These are phyloP conservation scores for Picus viridis DNA, from an alignment of 2,797 vertebrate genomes.

Conservation along the genomic window DNA sequence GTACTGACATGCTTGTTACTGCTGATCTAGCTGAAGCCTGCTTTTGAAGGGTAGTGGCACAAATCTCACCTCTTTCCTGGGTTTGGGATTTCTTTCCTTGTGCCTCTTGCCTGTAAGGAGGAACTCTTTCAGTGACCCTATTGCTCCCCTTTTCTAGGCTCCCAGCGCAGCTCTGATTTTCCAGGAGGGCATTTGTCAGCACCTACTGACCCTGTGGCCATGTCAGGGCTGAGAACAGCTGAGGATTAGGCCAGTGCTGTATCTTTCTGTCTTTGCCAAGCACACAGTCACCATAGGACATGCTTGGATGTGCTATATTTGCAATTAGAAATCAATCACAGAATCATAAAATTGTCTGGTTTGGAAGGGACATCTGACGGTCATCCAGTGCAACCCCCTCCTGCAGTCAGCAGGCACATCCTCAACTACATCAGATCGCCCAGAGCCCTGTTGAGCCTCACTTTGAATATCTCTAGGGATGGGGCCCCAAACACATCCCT, in stretches of 20 bases:
- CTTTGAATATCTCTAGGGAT: no score
- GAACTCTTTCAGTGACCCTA: neutral
- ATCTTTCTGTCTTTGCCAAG: neutral
- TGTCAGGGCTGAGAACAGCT: neutral
- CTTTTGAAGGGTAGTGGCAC: no score
- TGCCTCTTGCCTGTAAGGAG: neutral
- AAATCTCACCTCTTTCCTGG: neutral
- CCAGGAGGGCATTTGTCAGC: neutral
- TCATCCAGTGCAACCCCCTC: no score
- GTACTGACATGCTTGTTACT: no score
- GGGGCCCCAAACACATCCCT: no score
- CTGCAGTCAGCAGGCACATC: no score
- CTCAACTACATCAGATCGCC: no score
- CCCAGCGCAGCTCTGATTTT: neutral
- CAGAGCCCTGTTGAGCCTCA: no score
- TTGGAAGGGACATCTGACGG: no score
- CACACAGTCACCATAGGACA: fast-evolving
- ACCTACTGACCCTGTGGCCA: neutral
- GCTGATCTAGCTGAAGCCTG: no score
- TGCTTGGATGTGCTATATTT: fast-evolving
- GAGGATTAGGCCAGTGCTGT: neutral
- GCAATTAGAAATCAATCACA: no score
- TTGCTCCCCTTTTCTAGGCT: neutral
- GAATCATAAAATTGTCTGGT: no score
- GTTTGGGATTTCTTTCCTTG: neutral